Percentiles rank a stretch among this genome's conserved stretches.
These are phyloP conservation scores for Ormyrus nitidulus DNA, from an alignment of 2,888 invertebrate species.

Conservation along the genomic window DNA sequence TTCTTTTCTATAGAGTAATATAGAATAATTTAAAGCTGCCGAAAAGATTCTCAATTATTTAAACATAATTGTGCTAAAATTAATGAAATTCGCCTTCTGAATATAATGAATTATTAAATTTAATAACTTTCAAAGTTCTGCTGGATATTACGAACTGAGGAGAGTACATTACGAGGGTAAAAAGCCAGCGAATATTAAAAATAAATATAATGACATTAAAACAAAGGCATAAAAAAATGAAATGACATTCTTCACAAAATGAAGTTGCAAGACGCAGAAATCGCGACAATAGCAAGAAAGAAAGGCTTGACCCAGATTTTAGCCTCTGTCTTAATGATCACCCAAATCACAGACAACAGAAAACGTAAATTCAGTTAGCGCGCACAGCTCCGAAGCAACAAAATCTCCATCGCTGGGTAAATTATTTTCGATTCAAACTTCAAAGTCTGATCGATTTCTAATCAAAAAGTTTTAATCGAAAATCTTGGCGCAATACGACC, in stretches of 20 bases:
- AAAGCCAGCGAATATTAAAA: not conserved
- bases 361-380: slow-evolving; percentile 11
- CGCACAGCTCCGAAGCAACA: not conserved
- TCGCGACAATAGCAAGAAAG: slow-evolving; percentile 14
- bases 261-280: not conserved
- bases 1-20: too few relatives aligned
- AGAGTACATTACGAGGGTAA: too few relatives aligned
- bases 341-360: not conserved
- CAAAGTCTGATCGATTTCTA: slow-evolving; percentile 49
- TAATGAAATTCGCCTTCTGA: not conserved
- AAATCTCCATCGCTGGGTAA: slow-evolving; percentile 30
- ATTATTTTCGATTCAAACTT: slow-evolving; percentile 39
- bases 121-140: not conserved
- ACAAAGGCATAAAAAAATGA: slow-evolving; percentile 1
- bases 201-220: slow-evolving; percentile 27
- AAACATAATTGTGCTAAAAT: not conserved
- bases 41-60: too few relatives aligned
- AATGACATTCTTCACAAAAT: slow-evolving; percentile 14
- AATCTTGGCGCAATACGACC: slow-evolving; percentile 21
- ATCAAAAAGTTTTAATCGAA: slow-evolving; percentile 56
- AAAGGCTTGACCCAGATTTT: slow-evolving; percentile 28
- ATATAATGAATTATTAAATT: not conserved
- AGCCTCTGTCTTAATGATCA: slow-evolving; percentile 33
- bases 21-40: too few relatives aligned
- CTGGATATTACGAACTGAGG: too few relatives aligned